Conservation (phyloP, 2,888 invertebrate genomes). For the Clitarchus hookeri region DNA sequence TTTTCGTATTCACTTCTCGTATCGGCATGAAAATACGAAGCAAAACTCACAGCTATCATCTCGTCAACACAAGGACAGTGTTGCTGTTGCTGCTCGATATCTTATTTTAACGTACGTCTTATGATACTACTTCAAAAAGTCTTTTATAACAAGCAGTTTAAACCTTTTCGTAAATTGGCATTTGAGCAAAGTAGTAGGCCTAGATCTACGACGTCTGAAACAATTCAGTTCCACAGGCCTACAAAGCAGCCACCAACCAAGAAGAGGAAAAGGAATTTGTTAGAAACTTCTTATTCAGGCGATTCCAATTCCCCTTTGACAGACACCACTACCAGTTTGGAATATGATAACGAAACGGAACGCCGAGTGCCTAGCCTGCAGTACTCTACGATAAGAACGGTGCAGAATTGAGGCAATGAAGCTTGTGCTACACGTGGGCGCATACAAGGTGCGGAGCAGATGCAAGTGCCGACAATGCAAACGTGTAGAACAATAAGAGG, state of each 20-base stretch:
- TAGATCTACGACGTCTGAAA: background rate
- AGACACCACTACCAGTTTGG: background rate
- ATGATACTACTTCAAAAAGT: too few species aligned
- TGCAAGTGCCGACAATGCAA: background rate
- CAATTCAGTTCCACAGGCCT: background rate
- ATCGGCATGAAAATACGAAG: too few species aligned
- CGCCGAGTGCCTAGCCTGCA: background rate
- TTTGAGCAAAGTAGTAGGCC: background rate
- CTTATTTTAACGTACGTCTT: too few species aligned
- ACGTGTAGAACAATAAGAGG: background rate
- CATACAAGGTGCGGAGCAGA: background rate
- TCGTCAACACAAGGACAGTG: too few species aligned
- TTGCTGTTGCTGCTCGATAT: too few species aligned
- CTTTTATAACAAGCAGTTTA: too few species aligned
- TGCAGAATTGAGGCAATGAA: background rate
- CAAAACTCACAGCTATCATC: too few species aligned
- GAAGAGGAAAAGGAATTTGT: background rate
- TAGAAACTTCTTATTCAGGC: background rate
- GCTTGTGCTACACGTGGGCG: background rate
- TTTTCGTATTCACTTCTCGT: too few species aligned
- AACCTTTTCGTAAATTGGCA: background rate
- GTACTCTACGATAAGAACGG: background rate
- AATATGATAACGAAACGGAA: background rate
- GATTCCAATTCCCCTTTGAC: background rate
- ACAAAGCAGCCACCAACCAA: background rate